phyloP scores from a whole-genome alignment of 2,113 vertebrate genomes.

The Thermophis baileyi region DNA sequence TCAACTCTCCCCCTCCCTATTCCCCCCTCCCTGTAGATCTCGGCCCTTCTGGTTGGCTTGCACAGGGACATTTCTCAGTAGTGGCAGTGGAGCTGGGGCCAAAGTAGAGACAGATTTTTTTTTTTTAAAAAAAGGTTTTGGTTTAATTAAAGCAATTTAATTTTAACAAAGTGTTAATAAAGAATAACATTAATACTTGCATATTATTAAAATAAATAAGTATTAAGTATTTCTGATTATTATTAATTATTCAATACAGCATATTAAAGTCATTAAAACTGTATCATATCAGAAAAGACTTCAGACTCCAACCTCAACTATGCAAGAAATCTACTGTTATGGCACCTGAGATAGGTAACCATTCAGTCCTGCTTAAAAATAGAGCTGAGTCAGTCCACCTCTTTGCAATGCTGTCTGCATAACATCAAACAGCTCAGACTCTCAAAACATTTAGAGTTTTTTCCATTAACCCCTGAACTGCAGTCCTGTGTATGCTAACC shows the following conservation, averaged over 20 bases:
- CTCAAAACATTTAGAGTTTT: neutral
- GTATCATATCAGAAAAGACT: neutral
- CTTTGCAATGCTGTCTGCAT: neutral
- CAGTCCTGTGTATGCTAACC: neutral
- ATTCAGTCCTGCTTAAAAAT: neutral
- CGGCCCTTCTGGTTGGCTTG: neutral
- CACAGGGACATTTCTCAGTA: neutral
- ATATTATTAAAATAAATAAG: neutral
- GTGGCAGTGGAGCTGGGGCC: neutral
- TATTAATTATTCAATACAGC: neutral
- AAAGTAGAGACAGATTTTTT: fast-evolving
- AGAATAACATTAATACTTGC: neutral
- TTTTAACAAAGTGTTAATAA: neutral
- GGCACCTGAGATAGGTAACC: neutral
- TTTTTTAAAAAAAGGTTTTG: neutral
- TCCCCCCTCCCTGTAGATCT: neutral
- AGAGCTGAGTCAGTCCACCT: too few relatives aligned
- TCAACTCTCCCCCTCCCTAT: neutral
- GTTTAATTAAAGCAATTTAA: neutral
- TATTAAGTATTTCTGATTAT: neutral
- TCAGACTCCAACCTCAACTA: neutral
- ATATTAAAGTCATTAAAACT: neutral
- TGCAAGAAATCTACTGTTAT: neutral
- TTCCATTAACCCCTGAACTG: neutral
- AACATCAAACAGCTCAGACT: neutral